Conservation (phyloP, 1,140 invertebrate species). For the Uloborus diversus region DNA sequence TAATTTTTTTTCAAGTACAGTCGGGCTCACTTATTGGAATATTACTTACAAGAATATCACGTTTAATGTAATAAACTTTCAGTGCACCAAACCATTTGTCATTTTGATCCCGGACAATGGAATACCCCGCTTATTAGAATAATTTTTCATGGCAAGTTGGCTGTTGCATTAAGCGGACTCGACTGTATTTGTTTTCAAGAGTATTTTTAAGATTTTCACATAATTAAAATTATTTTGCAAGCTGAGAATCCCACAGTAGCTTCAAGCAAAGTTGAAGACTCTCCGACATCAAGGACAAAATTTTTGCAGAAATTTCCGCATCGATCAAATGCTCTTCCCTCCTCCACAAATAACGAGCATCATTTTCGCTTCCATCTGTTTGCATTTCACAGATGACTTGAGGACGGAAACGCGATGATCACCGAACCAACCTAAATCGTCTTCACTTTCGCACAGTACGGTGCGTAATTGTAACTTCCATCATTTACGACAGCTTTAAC, state of each 20-base stretch:
- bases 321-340: neutral
- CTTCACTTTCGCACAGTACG: neutral
- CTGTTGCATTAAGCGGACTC: too few relatives aligned
- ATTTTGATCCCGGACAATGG: too few relatives aligned
- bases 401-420: neutral
- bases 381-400: constrained; percentile 45
- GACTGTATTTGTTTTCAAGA: neutral
- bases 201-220: neutral
- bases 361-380: constrained; percentile 10
- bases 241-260: neutral
- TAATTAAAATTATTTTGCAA: neutral
- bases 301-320: neutral
- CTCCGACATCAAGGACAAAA: neutral
- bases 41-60: too few relatives aligned
- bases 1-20: too few relatives aligned
- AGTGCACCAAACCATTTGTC: too few relatives aligned
- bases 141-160: too few relatives aligned
- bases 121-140: too few relatives aligned
- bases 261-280: neutral
- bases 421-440: neutral
- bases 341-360: constrained; percentile 19
- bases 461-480: constrained; percentile 54
- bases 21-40: too few relatives aligned
- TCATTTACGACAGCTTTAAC: constrained; percentile 56
- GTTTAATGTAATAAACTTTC: too few relatives aligned